Evolutionary conservation across 2,797 vertebrate genomes (phyloP), one percentile per base, ranked within the genome.

Genomic region (Scarus forsteni): DNA sequence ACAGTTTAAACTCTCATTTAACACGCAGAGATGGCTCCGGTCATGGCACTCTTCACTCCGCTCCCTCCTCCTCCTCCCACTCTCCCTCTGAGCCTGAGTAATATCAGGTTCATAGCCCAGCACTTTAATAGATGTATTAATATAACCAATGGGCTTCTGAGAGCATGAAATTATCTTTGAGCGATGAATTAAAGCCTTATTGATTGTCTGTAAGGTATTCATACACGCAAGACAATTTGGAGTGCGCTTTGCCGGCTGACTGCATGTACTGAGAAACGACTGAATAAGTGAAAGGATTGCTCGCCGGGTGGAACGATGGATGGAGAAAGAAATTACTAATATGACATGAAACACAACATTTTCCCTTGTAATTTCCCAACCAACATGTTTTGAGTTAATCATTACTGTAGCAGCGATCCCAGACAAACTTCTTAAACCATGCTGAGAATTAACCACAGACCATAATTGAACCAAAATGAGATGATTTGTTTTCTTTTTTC

Each of bases 151-250:
- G 89, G 84, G 89, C 85, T 88, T 88, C 72, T 84, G 87, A 83
- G 87, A 90, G 88, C 90, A 91, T 92, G 90, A 92, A 91, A 93
- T 93, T 87, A 92, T 92, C 90, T 91, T 75, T 88, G 86, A 91
- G 79, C 18, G 79, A 91, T 88, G 88, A 88, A 93, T 93, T 91
- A 90, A 89, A 84, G 81, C 52, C 73, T 85, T 88, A 91, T 90
- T 92, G 88, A 91, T 90, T 87, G 88, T 88, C 87, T 88, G 85
- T 63, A 60, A 85, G 85, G 84, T 88, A 87, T 80, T 86, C 77
- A 74, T 73, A 71, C 70, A 77, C 75, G 66, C 75, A 64, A 81
- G 79, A 88, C 80, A 79, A 80, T 87, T 77, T 70, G 61, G 69
- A 82, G 69, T 64, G 57, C 34, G 85, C 66, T 83, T 77, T 79